Evolutionary conservation across 1,140 invertebrate genomes (phyloP).

Genomic region (Copidosoma floridanum): DNA sequence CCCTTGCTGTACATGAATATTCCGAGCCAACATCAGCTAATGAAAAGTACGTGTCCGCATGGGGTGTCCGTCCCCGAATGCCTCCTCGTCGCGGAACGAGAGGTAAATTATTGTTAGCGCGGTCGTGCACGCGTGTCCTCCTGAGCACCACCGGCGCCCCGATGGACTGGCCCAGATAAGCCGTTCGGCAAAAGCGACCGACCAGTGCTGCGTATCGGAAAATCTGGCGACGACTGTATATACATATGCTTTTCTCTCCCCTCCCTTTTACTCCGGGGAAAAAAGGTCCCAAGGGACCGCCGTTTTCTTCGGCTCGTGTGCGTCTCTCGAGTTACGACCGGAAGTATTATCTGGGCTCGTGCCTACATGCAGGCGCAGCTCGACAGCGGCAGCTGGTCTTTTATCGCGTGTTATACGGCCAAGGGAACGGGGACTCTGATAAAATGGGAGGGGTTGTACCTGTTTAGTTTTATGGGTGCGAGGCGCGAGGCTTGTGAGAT

Average conservation of each 20-base stretch:
- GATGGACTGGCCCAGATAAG: slow-evolving; percentile 19
- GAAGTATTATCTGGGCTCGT: slow-evolving; percentile 44
- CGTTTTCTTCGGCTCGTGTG: neutral
- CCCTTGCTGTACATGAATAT: no score
- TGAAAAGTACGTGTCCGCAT: slow-evolving; percentile 3
- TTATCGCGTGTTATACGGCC: neutral
- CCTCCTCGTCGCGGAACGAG: neutral
- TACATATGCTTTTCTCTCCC: neutral
- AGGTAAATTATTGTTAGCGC: slow-evolving; percentile 12
- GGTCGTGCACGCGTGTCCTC: neutral
- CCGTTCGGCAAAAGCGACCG: neutral
- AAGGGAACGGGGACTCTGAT: no score
- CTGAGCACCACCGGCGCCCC: slow-evolving; percentile 19
- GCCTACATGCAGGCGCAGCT: no score
- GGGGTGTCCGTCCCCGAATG: neutral
- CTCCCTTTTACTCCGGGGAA: neutral
- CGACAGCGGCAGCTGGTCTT: neutral
- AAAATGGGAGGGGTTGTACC: no score
- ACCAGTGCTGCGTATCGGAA: slow-evolving; percentile 9
- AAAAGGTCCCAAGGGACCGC: neutral
- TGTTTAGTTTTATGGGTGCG: no score
- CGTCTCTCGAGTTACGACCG: slow-evolving; percentile 38
- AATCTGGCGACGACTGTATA: neutral
- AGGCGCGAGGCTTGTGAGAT: no score
- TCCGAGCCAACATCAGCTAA: neutral